Evolutionary conservation across 1,140 invertebrate species (phyloP).

Genomic region (Drosophila athabasca): DNA sequence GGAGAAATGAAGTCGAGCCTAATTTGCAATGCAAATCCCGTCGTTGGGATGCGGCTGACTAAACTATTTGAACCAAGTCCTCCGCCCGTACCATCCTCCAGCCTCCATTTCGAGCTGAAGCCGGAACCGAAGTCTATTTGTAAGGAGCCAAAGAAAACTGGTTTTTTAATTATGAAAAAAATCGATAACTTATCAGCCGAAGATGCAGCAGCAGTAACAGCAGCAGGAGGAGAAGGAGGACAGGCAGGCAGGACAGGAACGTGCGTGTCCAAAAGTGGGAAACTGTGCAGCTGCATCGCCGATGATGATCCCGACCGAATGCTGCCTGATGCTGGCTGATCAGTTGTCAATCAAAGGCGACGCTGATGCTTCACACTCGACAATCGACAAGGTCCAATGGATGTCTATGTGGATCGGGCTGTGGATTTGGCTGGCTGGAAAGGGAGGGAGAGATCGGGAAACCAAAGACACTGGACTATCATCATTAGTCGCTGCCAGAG

Average conservation of each 20-base stretch:
- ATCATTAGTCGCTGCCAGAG: slow-evolving; percentile 74
- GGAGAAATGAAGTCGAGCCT: slow-evolving; percentile 47
- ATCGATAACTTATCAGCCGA: slow-evolving; percentile 51
- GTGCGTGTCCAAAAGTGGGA: slow-evolving; percentile 60
- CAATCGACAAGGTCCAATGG: slow-evolving; percentile 13
- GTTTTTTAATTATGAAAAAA: slow-evolving; percentile 78
- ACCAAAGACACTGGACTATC: slow-evolving; percentile 46
- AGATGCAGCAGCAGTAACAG: too few relatives aligned
- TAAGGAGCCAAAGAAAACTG: slow-evolving; percentile 51
- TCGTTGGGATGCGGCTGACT: slow-evolving; percentile 22
- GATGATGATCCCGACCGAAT: slow-evolving; percentile 33
- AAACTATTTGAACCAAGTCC: slow-evolving; percentile 48
- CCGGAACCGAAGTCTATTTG: slow-evolving; percentile 61
- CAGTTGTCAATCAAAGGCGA: slow-evolving; percentile 78
- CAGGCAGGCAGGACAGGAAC: slow-evolving; percentile 24
- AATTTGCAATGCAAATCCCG: slow-evolving; percentile 75
- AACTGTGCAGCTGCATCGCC: slow-evolving; percentile 33
- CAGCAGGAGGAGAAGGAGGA: neutral
- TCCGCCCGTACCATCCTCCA: slow-evolving; percentile 1
- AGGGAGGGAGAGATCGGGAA: neutral
- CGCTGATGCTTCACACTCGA: slow-evolving; percentile 75
- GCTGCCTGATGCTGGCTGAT: slow-evolving; percentile 46
- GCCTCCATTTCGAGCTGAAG: slow-evolving; percentile 9
- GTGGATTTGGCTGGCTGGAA: slow-evolving; percentile 7
- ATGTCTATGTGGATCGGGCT: slow-evolving; percentile 1